A percentile compares a stretch with the other conserved stretches of the same genome.
Evolutionary conservation across 2,888 invertebrate genomes (phyloP).

Genomic region (Dryobotodes eremita): DNA sequence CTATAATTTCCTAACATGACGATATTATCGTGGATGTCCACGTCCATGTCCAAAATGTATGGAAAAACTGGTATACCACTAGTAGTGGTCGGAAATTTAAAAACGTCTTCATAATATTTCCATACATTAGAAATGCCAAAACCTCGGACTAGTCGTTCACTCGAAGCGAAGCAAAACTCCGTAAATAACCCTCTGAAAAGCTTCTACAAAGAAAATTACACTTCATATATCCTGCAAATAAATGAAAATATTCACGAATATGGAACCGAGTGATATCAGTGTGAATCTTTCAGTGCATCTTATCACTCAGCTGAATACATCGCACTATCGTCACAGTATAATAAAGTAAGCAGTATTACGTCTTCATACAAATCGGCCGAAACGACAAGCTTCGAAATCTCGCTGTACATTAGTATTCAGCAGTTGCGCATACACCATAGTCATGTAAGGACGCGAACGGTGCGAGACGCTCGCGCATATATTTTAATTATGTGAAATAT

Average conservation of each 20-base stretch:
- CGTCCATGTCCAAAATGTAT: not conserved
- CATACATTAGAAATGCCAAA: not conserved
- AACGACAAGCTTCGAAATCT: no score
- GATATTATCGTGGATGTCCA: not conserved
- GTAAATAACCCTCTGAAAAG: not conserved
- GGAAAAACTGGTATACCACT: no score
- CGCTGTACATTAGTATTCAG: no score
- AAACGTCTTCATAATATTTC: not conserved
- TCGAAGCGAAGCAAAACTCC: not conserved
- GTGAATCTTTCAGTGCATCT: constrained; percentile 47
- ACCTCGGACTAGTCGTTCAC: not conserved
- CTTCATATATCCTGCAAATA: not conserved
- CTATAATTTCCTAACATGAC: no score
- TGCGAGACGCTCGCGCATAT: no score
- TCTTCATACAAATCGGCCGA: no score
- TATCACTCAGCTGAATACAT: constrained; percentile 43
- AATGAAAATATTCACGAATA: constrained; percentile 28
- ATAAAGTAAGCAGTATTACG: no score
- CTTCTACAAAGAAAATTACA: constrained; percentile 11
- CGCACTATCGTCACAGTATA: not conserved
- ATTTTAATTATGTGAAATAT: no score
- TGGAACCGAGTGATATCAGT: constrained; percentile 23
- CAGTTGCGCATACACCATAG: no score
- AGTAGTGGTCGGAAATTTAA: not conserved
- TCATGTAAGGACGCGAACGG: no score